Base-by-base conservation (phyloP, 2,888 invertebrate species). In the Asteroscopus sphinx region DNA sequence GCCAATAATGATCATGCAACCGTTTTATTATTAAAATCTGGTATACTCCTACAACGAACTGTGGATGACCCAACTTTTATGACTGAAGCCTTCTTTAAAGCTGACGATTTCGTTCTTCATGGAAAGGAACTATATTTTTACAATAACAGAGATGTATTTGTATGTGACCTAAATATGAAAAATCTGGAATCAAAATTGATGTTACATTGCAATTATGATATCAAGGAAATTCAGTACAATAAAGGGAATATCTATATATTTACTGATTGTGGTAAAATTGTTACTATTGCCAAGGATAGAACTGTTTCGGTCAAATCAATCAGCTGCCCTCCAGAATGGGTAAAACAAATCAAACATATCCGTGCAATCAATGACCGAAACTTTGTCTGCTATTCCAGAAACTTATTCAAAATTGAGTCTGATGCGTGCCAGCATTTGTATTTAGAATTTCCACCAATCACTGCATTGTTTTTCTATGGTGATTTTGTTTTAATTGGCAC, bases 401-500 rank as follows among this genome's bases (percentile, higher is more conserved):
- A 88, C 66, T 58, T 93, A 45, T 91, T 93, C 28, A 87, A 88
- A 79, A 87, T 93, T 28, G 88, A 91, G 74, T 90, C 90, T 0
- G 87, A 90, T 16, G 78, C 81, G 36, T 85, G 86, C 30, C 73
- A 81, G 32, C 90, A 90, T 76, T 73, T 91, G 41, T 93, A 92
- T 67, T 70, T 92, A 48, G 92, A 93, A 37, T 92, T 92, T 64
- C 89, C 89, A 13, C 81, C 84, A 0, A 87, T 93, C 47, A 90
- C 90, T 7, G 87, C 92, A 0, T 62, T 91, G 51, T 92, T 91
- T 71, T 92, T 91, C 65, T 92, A 93, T 66, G 87, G 86, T 8
- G 90, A 92, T 42, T 74, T 88, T 37, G 85, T 91, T 8, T 55
- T 93, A 30, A 85, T 92, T 48, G 92, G 86, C 0, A 88, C 91